These are phyloP conservation scores for Podarcis muralis DNA, from an alignment of 2,113 vertebrate species.

Conservation along the genomic window DNA sequence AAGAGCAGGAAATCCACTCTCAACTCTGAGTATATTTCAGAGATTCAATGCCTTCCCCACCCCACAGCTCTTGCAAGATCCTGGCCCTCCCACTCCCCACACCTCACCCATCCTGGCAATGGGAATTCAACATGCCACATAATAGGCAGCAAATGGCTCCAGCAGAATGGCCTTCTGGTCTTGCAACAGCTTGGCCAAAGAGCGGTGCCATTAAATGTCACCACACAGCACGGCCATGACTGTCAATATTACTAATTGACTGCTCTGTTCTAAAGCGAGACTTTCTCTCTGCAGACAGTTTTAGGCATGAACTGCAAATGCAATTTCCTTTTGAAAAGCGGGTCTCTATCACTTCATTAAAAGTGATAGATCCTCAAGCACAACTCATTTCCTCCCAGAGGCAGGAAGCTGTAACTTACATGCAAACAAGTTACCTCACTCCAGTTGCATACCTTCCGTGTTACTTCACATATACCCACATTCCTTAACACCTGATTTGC, in stretches of 20 bases:
- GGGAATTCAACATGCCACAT: not conserved
- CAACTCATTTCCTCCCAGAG: constrained; percentile 44
- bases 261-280: constrained; percentile 33
- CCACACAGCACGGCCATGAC: constrained; percentile 38
- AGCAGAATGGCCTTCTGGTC: constrained; percentile 15
- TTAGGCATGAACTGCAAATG: constrained; percentile 40
- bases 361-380: constrained; percentile 51
- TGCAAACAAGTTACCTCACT: constrained; percentile 7
- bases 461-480: not conserved
- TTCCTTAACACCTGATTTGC: constrained; percentile 12
- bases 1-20: no score
- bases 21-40: no score
- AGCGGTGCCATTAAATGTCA: not conserved
- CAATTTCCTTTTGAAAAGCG: constrained; percentile 55
- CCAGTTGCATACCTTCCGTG: not conserved
- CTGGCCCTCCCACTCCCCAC: no score
- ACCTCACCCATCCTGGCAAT: no score
- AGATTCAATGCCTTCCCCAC: not conserved
- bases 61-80: not conserved
- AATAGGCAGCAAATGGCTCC: constrained; percentile 1
- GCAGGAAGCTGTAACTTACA: constrained; percentile 35
- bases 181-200: constrained; percentile 16
- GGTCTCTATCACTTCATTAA: constrained; percentile 43
- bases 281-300: constrained; percentile 44
- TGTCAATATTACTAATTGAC: constrained; percentile 33